phyloP scores from a whole-genome alignment of 92 coral and sea anemone genomes.

The Siderastrea siderea region DNA sequence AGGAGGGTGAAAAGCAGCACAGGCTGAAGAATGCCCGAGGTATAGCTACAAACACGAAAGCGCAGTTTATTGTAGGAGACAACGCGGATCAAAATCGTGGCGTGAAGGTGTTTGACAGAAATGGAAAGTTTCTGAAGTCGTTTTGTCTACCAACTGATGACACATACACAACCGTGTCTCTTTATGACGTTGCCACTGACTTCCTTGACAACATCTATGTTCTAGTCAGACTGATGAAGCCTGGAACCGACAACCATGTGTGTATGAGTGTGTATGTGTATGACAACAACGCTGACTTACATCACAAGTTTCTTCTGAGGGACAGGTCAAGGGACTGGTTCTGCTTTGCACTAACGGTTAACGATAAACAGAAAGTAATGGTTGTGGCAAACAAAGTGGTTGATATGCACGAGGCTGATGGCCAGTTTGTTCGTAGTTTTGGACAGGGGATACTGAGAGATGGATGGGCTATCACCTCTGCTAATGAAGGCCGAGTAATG shows the following conservation, averaged over 20 bases:
- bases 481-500: background rate
- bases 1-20: constrained; percentile 8
- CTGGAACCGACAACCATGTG: background rate
- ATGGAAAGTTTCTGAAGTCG: background rate
- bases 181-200: background rate
- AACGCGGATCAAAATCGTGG: constrained; percentile 16
- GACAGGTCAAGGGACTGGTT: background rate
- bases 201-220: background rate
- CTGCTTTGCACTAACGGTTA: background rate
- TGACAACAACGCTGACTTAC: background rate
- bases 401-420: background rate
- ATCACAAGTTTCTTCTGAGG: background rate
- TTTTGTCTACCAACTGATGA: background rate
- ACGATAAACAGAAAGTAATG: background rate
- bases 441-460: background rate
- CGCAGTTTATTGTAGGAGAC: constrained; percentile 40
- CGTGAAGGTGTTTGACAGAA: constrained; percentile 56
- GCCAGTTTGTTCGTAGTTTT: background rate
- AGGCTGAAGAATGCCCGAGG: constrained; percentile 37
- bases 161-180: background rate
- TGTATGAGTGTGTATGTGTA: background rate
- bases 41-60: constrained; percentile 27
- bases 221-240: background rate
- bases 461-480: background rate
- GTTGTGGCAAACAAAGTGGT: background rate